Base-by-base conservation (phyloP, 2,113 vertebrate genomes). In the Poecilia latipinna region DNA sequence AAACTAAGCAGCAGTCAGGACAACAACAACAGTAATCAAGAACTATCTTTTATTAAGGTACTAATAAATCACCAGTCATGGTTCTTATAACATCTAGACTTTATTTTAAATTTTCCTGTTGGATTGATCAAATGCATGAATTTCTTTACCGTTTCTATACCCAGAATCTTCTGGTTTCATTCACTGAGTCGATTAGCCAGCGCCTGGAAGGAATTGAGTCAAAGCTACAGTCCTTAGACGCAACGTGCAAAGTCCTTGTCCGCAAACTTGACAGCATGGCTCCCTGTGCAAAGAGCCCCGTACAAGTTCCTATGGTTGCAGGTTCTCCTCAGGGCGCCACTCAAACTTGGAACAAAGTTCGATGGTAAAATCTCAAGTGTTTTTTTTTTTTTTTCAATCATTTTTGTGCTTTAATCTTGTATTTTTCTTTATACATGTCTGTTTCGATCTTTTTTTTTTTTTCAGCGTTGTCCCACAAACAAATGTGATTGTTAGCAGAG, bases 291-390 rank as follows among this genome's bases (percentile, higher is more conserved):
- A 99, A 98, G 87, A 97, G 95, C 73, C 96, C 97, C 32, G 98
- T 99, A 83, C 98, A 98, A 83, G 97, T 99, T 61, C 97, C 97
- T 66, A 99, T 99, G 98, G 96, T 99, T 93, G 97, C 98, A 1
- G 98, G 98, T 7, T 99, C 98, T 48, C 98, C 98, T 0, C 96
- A 98, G 8, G 98, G 98, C 0, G 98, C 98, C 62, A 99, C 98
- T 0, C 97, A 99, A 93, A 98, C 97, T 0, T 99, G 98, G 95
- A 98, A 99, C 93, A 99, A 99, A 96, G 97, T 99, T 1, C 93
- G 98, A 91, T 99, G 98, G 98, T 99, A 93, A 96, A 95, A 35
- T 63, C 28, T 8, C 39, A 48, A 26, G 35, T 37, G 2, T 37
- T 37, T 37, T 37, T 37, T 11, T 10, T 35, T 11, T 37, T 37